Base-by-base conservation (phyloP, 2,113 vertebrate genomes). In the Oncorhynchus keta region DNA sequence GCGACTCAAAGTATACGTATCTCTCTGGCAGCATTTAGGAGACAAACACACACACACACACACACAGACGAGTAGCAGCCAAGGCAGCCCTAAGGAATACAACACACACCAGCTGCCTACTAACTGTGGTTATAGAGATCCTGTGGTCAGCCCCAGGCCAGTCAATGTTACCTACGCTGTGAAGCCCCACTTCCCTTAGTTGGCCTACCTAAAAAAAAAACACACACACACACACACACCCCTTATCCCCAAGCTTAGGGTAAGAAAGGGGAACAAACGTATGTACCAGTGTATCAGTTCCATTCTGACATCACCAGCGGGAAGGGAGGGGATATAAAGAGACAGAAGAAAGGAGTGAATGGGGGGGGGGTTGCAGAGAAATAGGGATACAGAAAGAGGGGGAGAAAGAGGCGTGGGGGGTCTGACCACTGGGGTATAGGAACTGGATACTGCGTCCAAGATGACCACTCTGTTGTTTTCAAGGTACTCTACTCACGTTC, bases 301-400 rank as follows among this genome's bases (percentile, higher is more conserved):
- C 35, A 8, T 8, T 39, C 7, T 39, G 35, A 39, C 35, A 39
- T 39, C 35, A 8, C 7, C 35, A 39, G 35, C 1, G 1, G 6
- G 32, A 7, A 7, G 32, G 35, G 7, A 8, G 35, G 35, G 6
- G 7, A 2, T 39, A 7, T 39, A 39, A 39, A 39, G 35, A 39
- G 35, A 39, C 51, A 55, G 16, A 14, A 55, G 18, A 13, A 57
- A 2, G 16, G 13, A 9, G 3, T 57, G 13, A 26, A 57, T 79
- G 77, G 81, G 74, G 59, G 73, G 89, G 39, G 81, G 72, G 0
- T 14, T 51, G 13, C 49, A 83, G 86, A 86, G 88, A 86, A 79
- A 85, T 79, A 89, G 87, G 79, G 84, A 89, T 83, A 87, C 84
- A 84, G 85, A 90, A 83, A 83, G 87, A 45, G 81, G 81, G 87